These are phyloP conservation scores for Sisor rabdophorus DNA, from an alignment of 2,113 vertebrate genomes.

Conservation along the genomic window DNA sequence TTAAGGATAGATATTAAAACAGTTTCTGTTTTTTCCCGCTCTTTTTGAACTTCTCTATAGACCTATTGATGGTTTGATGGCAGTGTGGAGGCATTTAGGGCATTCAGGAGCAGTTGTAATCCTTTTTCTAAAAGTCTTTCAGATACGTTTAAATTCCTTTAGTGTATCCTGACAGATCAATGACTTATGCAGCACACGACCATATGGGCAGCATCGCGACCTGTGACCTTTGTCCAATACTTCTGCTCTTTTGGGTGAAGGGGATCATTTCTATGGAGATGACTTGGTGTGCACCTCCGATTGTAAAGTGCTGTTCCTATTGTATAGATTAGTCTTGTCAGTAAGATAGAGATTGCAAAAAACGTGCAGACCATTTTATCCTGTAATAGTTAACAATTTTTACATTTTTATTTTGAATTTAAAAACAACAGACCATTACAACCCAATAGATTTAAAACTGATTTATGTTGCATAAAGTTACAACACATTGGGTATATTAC, in stretches of 20 bases:
- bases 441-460: neutral
- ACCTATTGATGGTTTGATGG: constrained; percentile 19
- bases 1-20: neutral
- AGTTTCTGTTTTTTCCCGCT: constrained; percentile 30
- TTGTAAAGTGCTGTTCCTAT: constrained; percentile 31
- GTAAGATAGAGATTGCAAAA: constrained; percentile 16
- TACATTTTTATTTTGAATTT: neutral
- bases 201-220: constrained; percentile 48
- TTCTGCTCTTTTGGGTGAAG: constrained; percentile 47
- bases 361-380: neutral
- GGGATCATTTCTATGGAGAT: constrained; percentile 44
- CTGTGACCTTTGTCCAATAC: constrained; percentile 43
- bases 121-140: constrained; percentile 47
- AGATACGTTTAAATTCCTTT: constrained; percentile 48
- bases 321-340: constrained; percentile 21
- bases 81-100: constrained; percentile 42
- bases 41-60: constrained; percentile 25
- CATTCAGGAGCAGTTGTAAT: constrained; percentile 43
- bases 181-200: constrained; percentile 53
- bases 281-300: constrained; percentile 35
- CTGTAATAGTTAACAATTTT: neutral
- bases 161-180: constrained; percentile 49
- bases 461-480: neutral
- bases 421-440: neutral
- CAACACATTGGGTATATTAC: too few species aligned